Base-by-base conservation (phyloP, 1,140 invertebrate genomes). In the Apis cerana region DNA sequence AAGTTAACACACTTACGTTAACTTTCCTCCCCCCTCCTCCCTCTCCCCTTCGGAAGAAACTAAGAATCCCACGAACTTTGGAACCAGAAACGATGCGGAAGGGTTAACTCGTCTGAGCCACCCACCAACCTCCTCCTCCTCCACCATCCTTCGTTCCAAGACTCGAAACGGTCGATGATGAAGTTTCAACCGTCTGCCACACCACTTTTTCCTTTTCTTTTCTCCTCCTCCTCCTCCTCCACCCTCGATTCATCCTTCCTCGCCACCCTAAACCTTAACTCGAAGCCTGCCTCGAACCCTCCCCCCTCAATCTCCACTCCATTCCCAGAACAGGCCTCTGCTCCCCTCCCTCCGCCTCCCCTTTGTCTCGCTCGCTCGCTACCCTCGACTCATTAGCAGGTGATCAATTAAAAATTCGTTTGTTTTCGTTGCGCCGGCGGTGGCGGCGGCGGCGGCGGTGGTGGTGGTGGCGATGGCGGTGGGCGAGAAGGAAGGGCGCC, bases 331-430 rank as follows among this genome's bases (percentile, higher is more conserved):
- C 59, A 62, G 48, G 48, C 58, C 13, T 33, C 33, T 17, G 27
- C 52, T 69, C 48, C 56, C 21, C 77, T 27, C 13, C 59, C 33
- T n/a, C 17, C 62, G 21, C 68, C 48, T 64, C 72, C 82, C 74
- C 56, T 83, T 48, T 70, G 75, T 78, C 76, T 75, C 72, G 71
- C 86, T 23, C 10, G 62, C 50, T 52, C 59, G 71, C 70, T 78
- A 85, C 74, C 72, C 72, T 82, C 80, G 83, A 88, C 91, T 92
- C 91, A 91, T 93, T 93, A 92, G 91, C 92, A 83, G 84, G 90
- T 90, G 90, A 92, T 93, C 92, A 92, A 93, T 92, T 92, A 92
- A 92, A 92, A 91, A 92, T 90, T 89, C 89, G 86, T 88, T 91
- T 88, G 89, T 89, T 91, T 89, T 83, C 88, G 65, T 81, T 64